Conservation (phyloP, 1,140 invertebrate genomes). For the Heliconius himera region DNA sequence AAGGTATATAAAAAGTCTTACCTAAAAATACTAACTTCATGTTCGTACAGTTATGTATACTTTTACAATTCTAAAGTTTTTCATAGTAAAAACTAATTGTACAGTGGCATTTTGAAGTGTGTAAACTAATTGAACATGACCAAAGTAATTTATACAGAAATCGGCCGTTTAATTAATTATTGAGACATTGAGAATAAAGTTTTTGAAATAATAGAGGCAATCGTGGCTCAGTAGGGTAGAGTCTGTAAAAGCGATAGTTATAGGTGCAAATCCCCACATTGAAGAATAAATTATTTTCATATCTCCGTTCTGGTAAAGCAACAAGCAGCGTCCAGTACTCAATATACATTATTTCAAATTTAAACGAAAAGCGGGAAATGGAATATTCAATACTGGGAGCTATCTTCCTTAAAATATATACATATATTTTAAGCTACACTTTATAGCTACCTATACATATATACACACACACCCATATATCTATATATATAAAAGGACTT, state of each 20-base stretch:
- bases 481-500: no score
- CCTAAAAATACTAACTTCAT: background rate
- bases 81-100: background rate
- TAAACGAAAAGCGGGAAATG: no score
- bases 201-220: no score
- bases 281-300: background rate
- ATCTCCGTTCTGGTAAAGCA: no score
- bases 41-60: background rate
- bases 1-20: background rate
- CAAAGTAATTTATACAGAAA: slow-evolving; percentile 6
- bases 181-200: background rate
- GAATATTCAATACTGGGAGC: no score
- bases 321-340: no score
- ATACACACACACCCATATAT: no score
- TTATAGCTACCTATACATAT: no score
- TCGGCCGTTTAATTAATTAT: background rate
- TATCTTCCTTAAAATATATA: no score
- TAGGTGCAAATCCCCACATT: background rate
- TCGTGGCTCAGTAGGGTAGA: background rate
- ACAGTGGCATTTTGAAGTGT: background rate
- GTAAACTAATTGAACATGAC: background rate
- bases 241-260: background rate
- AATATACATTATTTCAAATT: no score
- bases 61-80: background rate
- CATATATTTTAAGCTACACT: no score